Evolutionary conservation across 1,140 invertebrate species (phyloP).

Genomic region (Campoletis sonorensis): DNA sequence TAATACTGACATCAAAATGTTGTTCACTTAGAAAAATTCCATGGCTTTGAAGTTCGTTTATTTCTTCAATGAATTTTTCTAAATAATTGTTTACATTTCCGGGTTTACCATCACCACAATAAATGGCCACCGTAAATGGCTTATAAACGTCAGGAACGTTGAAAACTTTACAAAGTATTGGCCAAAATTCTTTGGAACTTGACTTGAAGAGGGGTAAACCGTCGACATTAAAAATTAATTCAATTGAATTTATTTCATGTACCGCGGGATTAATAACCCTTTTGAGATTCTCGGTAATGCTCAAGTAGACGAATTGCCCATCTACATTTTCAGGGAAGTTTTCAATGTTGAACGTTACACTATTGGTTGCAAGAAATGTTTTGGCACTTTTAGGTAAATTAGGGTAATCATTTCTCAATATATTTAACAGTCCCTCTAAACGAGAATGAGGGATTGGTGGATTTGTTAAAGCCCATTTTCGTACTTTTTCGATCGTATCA

Average conservation of each 20-base stretch:
- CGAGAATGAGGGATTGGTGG: not conserved
- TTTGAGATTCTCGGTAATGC: conserved; percentile 1
- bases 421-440: conserved; percentile 16
- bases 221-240: conserved; percentile 33
- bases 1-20: conserved; percentile 2
- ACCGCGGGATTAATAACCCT: not conserved
- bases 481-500: not conserved
- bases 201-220: conserved; percentile 36
- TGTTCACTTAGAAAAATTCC: too few relatives aligned
- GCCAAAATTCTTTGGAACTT: conserved; percentile 30
- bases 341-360: not conserved
- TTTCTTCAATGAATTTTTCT: conserved; percentile 33
- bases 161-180: conserved; percentile 19
- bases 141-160: conserved; percentile 10
- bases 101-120: not conserved
- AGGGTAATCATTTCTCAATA: conserved; percentile 18
- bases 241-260: not conserved
- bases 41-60: conserved; percentile 32
- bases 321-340: not conserved
- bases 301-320: conserved; percentile 43
- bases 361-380: conserved; percentile 36
- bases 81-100: not conserved
- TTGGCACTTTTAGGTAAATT: conserved; percentile 35
- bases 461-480: not conserved
- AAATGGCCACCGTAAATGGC: conserved; percentile 18